Percentiles rank a stretch among this genome's conserved stretches.
These are phyloP conservation scores for Orestias chungarensis DNA, from an alignment of 2,797 vertebrate genomes.

Conservation along the genomic window DNA sequence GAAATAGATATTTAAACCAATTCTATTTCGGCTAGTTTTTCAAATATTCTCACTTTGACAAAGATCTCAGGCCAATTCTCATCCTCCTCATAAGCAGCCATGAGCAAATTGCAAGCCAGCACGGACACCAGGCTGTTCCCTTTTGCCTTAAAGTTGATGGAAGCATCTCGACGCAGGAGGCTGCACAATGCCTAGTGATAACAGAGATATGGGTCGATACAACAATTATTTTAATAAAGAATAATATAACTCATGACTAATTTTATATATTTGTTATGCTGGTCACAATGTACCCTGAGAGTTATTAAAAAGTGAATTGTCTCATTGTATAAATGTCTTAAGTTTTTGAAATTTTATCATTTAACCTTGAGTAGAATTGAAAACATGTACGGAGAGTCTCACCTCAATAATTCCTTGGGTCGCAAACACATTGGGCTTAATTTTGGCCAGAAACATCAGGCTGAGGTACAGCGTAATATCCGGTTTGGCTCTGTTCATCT, in stretches of 20 bases:
- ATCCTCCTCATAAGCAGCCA: conserved; percentile 98
- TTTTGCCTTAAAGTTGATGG: conserved; percentile 98
- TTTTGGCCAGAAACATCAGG: conserved; percentile 98
- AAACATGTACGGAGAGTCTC: conserved; percentile 14
- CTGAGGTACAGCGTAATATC: conserved; percentile 93
- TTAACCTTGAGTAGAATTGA: not conserved
- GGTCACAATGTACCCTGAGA: not conserved
- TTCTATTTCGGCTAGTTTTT: not conserved
- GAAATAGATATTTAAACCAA: not conserved
- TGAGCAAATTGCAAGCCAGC: conserved; percentile 93
- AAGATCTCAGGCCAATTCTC: conserved; percentile 99
- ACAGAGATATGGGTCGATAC: not conserved
- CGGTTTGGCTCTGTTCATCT: conserved; percentile 93
- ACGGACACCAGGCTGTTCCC: conserved; percentile 97
- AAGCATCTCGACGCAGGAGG: conserved; percentile 92
- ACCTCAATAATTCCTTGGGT: conserved; percentile 99
- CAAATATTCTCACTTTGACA: conserved; percentile 85
- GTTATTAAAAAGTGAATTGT: not conserved
- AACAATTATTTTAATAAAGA: too few relatives aligned
- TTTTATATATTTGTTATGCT: not conserved
- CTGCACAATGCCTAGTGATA: conserved; percentile 90
- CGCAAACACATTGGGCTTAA: conserved; percentile 97
- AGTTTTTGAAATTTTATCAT: not conserved
- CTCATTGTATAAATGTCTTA: not conserved
- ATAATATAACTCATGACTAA: not conserved